phyloP scores from a whole-genome alignment of 2,797 vertebrate genomes.

The Acipenser ruthenus region DNA sequence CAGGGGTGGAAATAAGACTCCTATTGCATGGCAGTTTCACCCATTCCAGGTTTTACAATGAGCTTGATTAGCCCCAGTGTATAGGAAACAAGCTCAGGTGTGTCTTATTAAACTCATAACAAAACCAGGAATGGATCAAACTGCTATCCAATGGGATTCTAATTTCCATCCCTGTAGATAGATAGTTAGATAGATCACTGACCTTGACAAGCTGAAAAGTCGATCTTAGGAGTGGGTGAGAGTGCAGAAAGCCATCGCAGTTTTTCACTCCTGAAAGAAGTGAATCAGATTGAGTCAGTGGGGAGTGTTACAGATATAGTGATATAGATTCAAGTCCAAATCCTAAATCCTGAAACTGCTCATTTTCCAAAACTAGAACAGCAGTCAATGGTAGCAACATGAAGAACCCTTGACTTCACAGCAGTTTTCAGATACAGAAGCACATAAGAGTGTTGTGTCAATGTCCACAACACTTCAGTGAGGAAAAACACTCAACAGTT shows the following conservation, averaged over 20 bases:
- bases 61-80: background rate
- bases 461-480: no score
- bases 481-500: no score
- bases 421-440: no score
- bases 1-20: no score
- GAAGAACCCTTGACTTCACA: background rate
- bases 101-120: background rate
- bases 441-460: no score
- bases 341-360: no score
- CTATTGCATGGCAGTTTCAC: no score
- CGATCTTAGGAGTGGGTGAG: conserved; percentile 66
- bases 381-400: background rate
- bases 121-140: background rate
- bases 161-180: conserved; percentile 5
- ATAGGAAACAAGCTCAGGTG: conserved; percentile 12
- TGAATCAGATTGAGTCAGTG: no score
- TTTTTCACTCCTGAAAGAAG: conserved; percentile 78
- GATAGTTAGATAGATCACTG: conserved; percentile 24
- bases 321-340: no score
- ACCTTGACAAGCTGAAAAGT: conserved; percentile 80
- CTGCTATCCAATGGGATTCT: conserved; percentile 1
- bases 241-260: conserved; percentile 92
- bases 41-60: no score
- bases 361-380: background rate
- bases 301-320: no score